Conservation (phyloP, 2,888 invertebrate genomes). For the Corythucha ciliata region DNA sequence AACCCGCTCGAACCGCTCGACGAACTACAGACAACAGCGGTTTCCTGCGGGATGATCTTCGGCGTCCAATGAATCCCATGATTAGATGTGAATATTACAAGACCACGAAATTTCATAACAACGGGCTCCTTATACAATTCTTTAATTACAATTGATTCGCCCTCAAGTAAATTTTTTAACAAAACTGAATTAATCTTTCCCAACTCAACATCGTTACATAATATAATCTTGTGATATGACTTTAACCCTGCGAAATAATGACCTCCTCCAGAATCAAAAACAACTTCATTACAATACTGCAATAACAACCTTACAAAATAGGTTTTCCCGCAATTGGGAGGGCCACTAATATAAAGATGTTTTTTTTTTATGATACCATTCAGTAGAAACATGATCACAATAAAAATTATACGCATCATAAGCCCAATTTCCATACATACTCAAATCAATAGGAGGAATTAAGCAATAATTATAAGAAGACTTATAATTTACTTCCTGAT, state of each 20-base stretch:
- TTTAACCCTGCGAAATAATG: not conserved
- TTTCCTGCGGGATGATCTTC: too few relatives aligned
- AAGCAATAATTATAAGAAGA: too few relatives aligned
- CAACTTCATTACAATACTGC: not conserved
- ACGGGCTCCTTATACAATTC: not conserved
- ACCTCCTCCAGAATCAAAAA: not conserved
- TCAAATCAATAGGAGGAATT: too few relatives aligned
- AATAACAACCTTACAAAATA: not conserved
- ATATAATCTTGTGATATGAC: not conserved
- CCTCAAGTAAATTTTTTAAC: not conserved
- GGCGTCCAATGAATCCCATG: too few relatives aligned
- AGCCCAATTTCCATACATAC: conserved; percentile 2
- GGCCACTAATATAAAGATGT: not conserved
- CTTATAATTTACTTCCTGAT: too few relatives aligned
- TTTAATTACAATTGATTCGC: not conserved
- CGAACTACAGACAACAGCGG: too few relatives aligned
- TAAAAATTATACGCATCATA: not conserved
- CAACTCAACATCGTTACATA: not conserved
- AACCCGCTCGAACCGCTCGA: too few relatives aligned
- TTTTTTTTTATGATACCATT: conserved; percentile 5
- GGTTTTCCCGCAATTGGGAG: not conserved
- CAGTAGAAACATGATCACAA: conserved; percentile 2
- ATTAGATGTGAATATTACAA: too few relatives aligned
- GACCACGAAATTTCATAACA: not conserved
- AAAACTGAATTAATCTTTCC: not conserved